Percentiles rank a stretch among this genome's conserved stretches.
These are phyloP conservation scores for Ianthella basta DNA, from an alignment of 37 sponge, comb jelly and placozoan genomes.

Conservation along the genomic window DNA sequence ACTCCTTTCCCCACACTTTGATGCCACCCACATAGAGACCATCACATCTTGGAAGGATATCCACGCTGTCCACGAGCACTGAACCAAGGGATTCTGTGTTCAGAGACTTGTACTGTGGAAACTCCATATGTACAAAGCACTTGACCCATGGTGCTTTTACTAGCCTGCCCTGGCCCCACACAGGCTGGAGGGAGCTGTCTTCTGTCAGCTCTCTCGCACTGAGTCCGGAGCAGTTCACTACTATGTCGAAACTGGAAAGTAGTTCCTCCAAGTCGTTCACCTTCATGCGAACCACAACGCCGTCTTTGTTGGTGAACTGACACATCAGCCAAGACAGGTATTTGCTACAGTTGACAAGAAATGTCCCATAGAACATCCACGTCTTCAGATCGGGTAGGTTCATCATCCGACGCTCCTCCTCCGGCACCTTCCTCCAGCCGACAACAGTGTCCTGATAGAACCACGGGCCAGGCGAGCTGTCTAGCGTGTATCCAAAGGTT, in stretches of 20 bases:
- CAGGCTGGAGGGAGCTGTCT: conserved; percentile 43
- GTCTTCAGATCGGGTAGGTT: conserved; percentile 8
- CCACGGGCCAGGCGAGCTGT: not conserved
- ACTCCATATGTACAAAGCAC: not conserved
- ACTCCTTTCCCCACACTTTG: not conserved
- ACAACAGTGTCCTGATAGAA: not conserved
- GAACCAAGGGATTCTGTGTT: not conserved
- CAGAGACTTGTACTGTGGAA: not conserved
- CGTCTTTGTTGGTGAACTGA: not conserved
- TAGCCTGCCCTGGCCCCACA: conserved; percentile 38
- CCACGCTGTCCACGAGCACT: too few relatives aligned
- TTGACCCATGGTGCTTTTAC: conserved; percentile 54
- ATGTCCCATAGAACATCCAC: conserved; percentile 14
- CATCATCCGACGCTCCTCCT: not conserved
- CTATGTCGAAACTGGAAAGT: conserved; percentile 30
- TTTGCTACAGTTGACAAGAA: not conserved
- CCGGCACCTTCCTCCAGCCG: conserved; percentile 13
- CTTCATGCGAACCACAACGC: conserved; percentile 1
- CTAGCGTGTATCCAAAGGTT: not conserved
- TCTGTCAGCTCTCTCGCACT: conserved; percentile 38
- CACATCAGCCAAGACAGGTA: conserved; percentile 51
- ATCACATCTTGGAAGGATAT: conserved; percentile 37
- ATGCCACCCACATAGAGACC: conserved; percentile 35
- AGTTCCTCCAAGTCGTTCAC: not conserved
- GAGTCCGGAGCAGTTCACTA: conserved; percentile 67